Base-by-base conservation (phyloP, 2,888 invertebrate genomes). In the Carpatolechia fugitivella region DNA sequence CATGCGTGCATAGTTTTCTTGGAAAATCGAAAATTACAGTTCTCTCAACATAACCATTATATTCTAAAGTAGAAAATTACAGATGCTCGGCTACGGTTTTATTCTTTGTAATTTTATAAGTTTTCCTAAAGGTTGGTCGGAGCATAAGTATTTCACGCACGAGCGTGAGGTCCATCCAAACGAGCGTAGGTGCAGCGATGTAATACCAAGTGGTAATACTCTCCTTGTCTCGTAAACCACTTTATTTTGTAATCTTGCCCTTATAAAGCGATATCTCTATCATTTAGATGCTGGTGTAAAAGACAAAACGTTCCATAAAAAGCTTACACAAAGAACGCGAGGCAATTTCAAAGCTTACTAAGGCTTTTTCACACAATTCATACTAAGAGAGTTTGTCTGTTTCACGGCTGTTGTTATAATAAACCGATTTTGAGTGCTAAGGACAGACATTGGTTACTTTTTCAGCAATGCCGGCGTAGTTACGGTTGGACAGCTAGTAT, bases 81-180 rank as follows among this genome's bases (percentile, higher is more conserved):
- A 13, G 29, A 29, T 13, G 24, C 13, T 14, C 13, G n/a, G 3
- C 29, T 44, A 44, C 13, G 8, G 44, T 44, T 44, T 44, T 44
- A 44, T 44, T 44, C 44, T 44, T 44, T 44, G 44, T 44, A 44
- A 44, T 44, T 44, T 44, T 29, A 44, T 44, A 44, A 44, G 44
- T 44, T 24, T 29, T 44, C 44, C 44, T 13, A 44, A 44, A 16
- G 5, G 7, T n/a, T 24, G 20, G 7, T n/a, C 44, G 20, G 29
- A 20, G 6, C 18, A 11, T 16, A 41, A 41, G 40, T 41, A 11
- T 10, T 44, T 29, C 44, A 44, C 44, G 44, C 44, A 44, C 44
- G 44, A 44, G 29, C 29, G 13, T 29, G n/a, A 29, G 29, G 24
- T 44, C 50, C 36, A 50, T 50, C 20, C 7, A 36, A 50, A 50